Evolutionary conservation across 2,113 vertebrate genomes (phyloP).

Genomic region (Parus major): DNA sequence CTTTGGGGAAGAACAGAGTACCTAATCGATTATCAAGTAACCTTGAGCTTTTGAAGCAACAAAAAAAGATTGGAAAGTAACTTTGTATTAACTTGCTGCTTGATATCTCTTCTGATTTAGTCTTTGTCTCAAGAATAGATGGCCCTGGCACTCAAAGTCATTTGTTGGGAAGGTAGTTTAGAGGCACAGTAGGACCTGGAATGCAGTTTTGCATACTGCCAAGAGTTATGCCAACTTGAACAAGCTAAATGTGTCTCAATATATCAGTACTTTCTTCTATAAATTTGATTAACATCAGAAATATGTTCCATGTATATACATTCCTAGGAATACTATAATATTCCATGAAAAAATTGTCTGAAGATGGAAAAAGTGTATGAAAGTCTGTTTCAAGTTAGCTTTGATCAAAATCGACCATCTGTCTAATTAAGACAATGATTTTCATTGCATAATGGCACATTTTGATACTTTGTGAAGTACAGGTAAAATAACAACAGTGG

Average conservation of each 20-base stretch:
- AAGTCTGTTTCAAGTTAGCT: background rate
- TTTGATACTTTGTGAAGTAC: background rate
- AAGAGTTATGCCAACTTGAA: background rate
- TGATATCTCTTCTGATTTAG: background rate
- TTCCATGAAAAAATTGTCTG: background rate
- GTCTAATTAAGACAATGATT: background rate
- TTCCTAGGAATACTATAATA: background rate
- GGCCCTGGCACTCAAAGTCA: background rate
- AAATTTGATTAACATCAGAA: background rate
- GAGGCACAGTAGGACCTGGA: background rate
- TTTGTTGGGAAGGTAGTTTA: background rate
- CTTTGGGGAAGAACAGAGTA: background rate
- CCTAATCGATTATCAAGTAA: background rate
- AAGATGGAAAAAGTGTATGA: background rate
- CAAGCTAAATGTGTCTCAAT: background rate
- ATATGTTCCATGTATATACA: background rate
- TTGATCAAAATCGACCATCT: background rate
- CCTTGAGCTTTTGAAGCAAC: background rate
- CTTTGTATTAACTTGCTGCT: background rate
- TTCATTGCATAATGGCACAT: background rate
- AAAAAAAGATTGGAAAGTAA: background rate
- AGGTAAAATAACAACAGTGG: background rate
- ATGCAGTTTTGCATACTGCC: background rate
- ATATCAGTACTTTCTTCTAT: background rate
- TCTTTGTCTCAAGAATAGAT: background rate